Evolutionary conservation across 2,797 vertebrate species (phyloP).

Genomic region (Agapornis canus): DNA sequence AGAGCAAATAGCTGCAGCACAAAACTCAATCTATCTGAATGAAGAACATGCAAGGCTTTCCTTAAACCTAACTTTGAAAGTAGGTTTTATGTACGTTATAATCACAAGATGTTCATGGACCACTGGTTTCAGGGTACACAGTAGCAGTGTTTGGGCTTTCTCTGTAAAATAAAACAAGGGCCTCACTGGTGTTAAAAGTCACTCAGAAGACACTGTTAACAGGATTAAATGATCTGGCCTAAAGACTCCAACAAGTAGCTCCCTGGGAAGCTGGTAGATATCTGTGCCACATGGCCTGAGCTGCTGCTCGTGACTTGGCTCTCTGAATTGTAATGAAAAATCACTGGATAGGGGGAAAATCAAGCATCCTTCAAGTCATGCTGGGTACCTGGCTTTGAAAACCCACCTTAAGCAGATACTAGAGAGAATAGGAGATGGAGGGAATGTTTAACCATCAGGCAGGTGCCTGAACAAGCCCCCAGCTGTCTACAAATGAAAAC

Average conservation of each 20-base stretch:
- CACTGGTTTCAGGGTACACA: not conserved
- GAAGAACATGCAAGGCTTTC: rapidly evolving
- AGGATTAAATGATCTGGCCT: constrained; percentile 3
- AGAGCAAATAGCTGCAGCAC: not conserved
- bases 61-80: not conserved
- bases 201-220: not conserved
- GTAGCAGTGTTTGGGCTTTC: not conserved
- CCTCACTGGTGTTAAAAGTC: not conserved
- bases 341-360: not conserved
- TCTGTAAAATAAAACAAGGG: not conserved
- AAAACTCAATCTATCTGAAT: not conserved
- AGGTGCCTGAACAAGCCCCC: not conserved
- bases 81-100: not conserved
- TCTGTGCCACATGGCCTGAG: not conserved
- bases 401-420: not conserved
- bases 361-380: not conserved
- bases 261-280: not conserved
- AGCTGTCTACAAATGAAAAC: not conserved
- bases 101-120: not conserved
- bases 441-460: not conserved
- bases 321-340: not conserved
- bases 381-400: not conserved
- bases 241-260: not conserved
- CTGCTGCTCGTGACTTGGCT: constrained; percentile 23
- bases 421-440: not conserved